Conservation (phyloP, 2,888 invertebrate species). For the Carpatolechia fugitivella region DNA sequence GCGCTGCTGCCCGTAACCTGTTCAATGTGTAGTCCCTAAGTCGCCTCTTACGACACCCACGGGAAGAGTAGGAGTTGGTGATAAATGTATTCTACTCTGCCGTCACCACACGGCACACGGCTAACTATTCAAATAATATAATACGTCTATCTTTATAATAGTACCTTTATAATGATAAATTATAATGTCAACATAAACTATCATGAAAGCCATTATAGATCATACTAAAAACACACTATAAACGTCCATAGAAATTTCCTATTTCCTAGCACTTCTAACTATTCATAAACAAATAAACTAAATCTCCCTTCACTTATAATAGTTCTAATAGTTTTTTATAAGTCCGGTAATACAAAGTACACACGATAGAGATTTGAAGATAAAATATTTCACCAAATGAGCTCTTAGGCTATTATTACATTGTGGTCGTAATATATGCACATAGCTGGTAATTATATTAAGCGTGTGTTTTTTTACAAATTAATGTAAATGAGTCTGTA, state of each 20-base stretch:
- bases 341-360: constrained; percentile 26
- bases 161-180: no score
- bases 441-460: constrained; percentile 58
- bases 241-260: neutral
- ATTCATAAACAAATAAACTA: constrained; percentile 14
- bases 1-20: no score
- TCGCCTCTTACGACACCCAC: no score
- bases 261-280: neutral
- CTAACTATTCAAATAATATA: no score
- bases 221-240: constrained; percentile 16
- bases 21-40: no score
- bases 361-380: constrained; percentile 45
- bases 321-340: constrained; percentile 17
- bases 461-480: constrained; percentile 37
- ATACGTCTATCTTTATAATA: no score
- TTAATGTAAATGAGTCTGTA: neutral
- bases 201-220: constrained; percentile 15
- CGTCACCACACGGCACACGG: no score
- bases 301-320: constrained; percentile 24
- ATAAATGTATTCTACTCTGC: no score
- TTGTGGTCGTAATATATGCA: constrained; percentile 61
- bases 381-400: constrained; percentile 64
- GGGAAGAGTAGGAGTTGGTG: no score
- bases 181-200: constrained; percentile 3
- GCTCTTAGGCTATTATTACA: constrained; percentile 54